Evolutionary conservation across 2,888 invertebrate species (phyloP).

Genomic region (Petrolisthes cinctipes): DNA sequence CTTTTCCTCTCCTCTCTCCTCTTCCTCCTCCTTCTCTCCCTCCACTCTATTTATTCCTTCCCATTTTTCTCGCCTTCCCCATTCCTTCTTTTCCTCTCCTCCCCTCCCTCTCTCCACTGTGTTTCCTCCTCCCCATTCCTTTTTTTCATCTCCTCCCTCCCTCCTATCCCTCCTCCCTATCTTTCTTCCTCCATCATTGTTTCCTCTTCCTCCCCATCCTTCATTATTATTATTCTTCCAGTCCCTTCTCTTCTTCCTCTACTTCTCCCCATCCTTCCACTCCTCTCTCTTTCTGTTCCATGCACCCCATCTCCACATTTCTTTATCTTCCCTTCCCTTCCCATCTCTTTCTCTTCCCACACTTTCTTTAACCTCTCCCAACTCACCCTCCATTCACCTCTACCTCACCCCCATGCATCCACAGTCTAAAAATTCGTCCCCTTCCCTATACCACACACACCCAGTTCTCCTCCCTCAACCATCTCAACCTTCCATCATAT

Average conservation of each 20-base stretch:
- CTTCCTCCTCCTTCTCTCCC: background rate
- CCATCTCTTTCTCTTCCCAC: no score
- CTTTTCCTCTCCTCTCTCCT: constrained; percentile 16
- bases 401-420: no score
- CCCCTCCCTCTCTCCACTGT: background rate
- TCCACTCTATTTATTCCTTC: background rate
- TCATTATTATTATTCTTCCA: background rate
- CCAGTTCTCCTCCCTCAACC: no score
- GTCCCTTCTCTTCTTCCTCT: constrained; percentile 22
- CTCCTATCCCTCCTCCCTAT: no score
- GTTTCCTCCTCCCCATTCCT: no score
- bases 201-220: background rate
- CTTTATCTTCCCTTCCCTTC: background rate
- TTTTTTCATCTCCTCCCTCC: no score
- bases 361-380: background rate
- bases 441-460: background rate
- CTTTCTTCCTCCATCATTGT: no score
- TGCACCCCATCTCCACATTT: background rate
- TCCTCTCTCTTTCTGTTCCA: background rate
- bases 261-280: background rate
- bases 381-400: background rate
- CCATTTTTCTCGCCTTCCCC: background rate
- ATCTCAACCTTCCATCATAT: no score
- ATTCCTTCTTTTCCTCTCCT: no score
- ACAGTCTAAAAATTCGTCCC: background rate